Base-by-base conservation (phyloP, 2,888 invertebrate genomes). In the Campoletis raptor region DNA sequence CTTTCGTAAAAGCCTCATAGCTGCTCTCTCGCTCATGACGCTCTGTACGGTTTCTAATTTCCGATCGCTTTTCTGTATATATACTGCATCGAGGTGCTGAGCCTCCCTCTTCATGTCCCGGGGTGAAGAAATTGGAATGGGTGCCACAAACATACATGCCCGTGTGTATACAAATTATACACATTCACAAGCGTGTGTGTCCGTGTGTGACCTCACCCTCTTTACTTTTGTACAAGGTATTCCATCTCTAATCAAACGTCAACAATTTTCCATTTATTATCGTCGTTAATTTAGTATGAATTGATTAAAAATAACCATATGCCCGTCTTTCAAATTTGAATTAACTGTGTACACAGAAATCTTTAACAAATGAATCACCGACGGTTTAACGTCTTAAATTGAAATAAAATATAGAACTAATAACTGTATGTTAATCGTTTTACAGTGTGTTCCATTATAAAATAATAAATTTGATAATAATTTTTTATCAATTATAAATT, bases 31-130 rank as follows among this genome's bases (percentile, higher is more conserved):
- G 64, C 80, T 80, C 70, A 52, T 52, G 73, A 74, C 57, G 73
- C 70, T 80, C 90, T 88, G 80, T 89, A 88, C 83, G 89, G 88
- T 89, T 90, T 90, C 91, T 91, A 91, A 91, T 91, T 91, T 91
- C 91, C 90, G 90, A 91, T 91, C 90, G 89, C 89, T 89, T 89
- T 88, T 87, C 87, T 88, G 82, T 74, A 84, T 84, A 80, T 36
- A 70, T 77, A 21, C 42, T 36, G 52, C 15, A 81, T n/a, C 64
- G 37, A 45, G 70, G 21, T 18, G 36, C 36, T 76, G 79, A 86
- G 81, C 72, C 77, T 83, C 77, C 57, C 83, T 72, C 72, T 77
- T 80, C 86, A 73, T 78, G 77, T 86, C 83, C 81, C 37, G 52
- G 79, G 64, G 79, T 69, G 79, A 45, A 77, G 77, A 66, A 77